These are phyloP conservation scores for Hycleus phaleratus DNA, from an alignment of 1,140 invertebrate species.

Conservation along the genomic window DNA sequence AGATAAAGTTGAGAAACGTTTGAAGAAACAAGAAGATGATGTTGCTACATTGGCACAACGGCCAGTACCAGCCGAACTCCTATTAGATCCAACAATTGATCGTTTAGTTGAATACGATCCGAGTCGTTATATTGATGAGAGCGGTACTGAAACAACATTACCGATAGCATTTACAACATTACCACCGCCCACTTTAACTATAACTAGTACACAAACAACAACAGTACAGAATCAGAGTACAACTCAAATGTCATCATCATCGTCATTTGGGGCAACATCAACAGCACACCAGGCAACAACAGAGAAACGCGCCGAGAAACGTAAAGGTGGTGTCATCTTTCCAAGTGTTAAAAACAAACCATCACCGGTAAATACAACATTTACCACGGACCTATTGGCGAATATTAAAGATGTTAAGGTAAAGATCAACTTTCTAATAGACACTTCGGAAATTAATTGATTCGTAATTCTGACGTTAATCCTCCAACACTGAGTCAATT, in stretches of 20 bases:
- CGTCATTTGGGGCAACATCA: constrained; percentile 27
- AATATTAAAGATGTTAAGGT: constrained; percentile 77
- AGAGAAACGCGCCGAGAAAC: constrained; percentile 42
- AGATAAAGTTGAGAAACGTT: constrained; percentile 71
- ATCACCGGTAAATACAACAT: constrained; percentile 70
- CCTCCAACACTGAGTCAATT: too few relatives aligned
- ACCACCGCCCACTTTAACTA: constrained; percentile 30
- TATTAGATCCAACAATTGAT: constrained; percentile 67
- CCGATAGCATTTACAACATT: constrained; percentile 38
- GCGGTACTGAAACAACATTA: constrained; percentile 30
- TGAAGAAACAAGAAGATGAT: constrained; percentile 76
- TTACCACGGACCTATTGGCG: constrained; percentile 60
- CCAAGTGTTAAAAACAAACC: constrained; percentile 86
- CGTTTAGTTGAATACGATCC: constrained; percentile 67
- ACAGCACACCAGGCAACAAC: constrained; percentile 41
- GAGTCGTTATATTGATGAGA: constrained; percentile 40
- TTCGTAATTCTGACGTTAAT: too few relatives aligned
- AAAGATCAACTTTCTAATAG: constrained; percentile 35
- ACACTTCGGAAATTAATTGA: neutral
- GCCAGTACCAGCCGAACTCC: constrained; percentile 60
- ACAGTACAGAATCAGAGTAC: constrained; percentile 30
- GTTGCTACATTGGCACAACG: constrained; percentile 62
- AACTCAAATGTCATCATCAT: constrained; percentile 26
- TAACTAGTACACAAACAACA: constrained; percentile 34
- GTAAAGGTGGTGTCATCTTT: constrained; percentile 77